These are phyloP conservation scores for Stenoptilia bipunctidactyla DNA, from an alignment of 2,888 invertebrate species.

Conservation along the genomic window DNA sequence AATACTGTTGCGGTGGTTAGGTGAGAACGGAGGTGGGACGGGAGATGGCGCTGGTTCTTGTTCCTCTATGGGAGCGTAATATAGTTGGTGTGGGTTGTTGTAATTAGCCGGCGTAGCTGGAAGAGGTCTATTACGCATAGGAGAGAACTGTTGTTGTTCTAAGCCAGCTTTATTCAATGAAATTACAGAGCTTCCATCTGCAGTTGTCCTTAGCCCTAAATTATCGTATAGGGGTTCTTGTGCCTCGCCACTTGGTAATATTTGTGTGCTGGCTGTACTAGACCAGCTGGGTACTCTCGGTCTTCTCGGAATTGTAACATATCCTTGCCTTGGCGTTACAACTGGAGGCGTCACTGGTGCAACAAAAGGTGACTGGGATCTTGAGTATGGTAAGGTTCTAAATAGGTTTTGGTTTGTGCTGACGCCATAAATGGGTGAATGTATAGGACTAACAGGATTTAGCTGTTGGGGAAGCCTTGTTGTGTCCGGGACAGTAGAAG, in stretches of 20 bases:
- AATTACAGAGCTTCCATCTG: conserved; percentile 85
- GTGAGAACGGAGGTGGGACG: conserved; percentile 44
- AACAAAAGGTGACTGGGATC: conserved; percentile 82
- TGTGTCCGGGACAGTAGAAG: conserved; percentile 83
- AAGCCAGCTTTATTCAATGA: conserved; percentile 81
- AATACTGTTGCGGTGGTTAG: conserved; percentile 60
- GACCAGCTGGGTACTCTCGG: conserved; percentile 89
- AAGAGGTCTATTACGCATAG: conserved; percentile 75
- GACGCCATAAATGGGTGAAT: conserved; percentile 75
- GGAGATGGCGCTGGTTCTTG: conserved; percentile 63
- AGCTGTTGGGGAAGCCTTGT: conserved; percentile 73
- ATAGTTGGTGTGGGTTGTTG: conserved; percentile 53
- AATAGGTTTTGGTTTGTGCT: conserved; percentile 75
- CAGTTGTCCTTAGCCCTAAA: conserved; percentile 85
- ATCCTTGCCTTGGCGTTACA: conserved; percentile 81
- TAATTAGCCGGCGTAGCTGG: conserved; percentile 73
- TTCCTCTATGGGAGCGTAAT: conserved; percentile 67
- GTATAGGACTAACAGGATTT: conserved; percentile 75
- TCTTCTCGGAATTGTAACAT: conserved; percentile 88
- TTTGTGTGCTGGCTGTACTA: conserved; percentile 71
- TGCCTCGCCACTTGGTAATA: conserved; percentile 62
- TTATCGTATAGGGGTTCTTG: conserved; percentile 89
- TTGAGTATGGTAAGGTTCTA: conserved; percentile 85
- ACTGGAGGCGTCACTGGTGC: conserved; percentile 74
- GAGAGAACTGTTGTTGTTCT: conserved; percentile 57